Evolutionary conservation across 2,888 invertebrate species (phyloP).

Genomic region (Piscicola geometra): DNA sequence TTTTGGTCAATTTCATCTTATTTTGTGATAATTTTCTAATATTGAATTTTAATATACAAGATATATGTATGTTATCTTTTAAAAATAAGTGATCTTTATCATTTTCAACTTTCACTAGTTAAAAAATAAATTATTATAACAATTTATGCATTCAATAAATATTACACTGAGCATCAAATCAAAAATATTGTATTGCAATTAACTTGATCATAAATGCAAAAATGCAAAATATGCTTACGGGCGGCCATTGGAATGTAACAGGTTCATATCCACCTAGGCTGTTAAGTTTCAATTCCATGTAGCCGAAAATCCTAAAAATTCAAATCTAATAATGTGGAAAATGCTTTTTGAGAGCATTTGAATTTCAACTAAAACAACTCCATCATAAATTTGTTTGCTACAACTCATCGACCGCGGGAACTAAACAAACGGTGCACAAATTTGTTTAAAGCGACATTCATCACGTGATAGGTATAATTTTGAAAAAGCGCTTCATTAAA

Average conservation of each 20-base stretch:
- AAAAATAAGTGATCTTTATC: too few relatives aligned
- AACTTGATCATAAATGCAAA: background rate
- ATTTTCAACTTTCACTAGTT: too few relatives aligned
- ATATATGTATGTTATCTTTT: too few relatives aligned
- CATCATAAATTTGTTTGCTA: background rate
- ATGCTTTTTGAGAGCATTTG: background rate
- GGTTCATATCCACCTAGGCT: constrained; percentile 31
- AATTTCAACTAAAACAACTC: background rate
- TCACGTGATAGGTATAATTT: too few relatives aligned
- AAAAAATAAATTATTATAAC: too few relatives aligned
- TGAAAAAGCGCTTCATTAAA: too few relatives aligned
- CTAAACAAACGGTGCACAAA: constrained; percentile 1
- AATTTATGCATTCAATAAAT: too few relatives aligned
- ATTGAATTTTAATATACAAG: background rate
- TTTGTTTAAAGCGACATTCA: constrained; percentile 16
- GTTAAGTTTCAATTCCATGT: constrained; percentile 31
- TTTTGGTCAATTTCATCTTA: too few relatives aligned
- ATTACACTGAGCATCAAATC: background rate
- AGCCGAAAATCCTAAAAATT: background rate
- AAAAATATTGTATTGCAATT: background rate
- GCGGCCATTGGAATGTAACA: constrained; percentile 25
- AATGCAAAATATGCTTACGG: constrained; percentile 12
- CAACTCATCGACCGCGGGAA: background rate
- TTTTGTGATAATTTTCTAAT: background rate
- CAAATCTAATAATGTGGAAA: background rate